Base-by-base conservation (phyloP, 2,113 vertebrate genomes). In the Nematolebias whitei region DNA sequence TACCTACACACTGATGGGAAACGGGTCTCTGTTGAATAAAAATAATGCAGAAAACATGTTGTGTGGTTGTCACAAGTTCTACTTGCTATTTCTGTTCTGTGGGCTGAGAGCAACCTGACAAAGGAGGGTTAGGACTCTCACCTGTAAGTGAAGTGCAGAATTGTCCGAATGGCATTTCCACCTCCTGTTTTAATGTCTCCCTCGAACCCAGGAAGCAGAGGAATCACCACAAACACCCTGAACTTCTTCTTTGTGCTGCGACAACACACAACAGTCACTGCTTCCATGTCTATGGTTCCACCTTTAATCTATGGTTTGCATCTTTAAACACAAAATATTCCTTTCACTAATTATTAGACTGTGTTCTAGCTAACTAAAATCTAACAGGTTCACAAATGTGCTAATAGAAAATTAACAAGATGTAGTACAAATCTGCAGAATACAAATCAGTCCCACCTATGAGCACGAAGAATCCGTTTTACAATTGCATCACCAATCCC, bases 141-240 rank as follows among this genome's bases (percentile, higher is more conserved):
- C 95, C 94, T 93, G 93, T 94, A 97, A 22, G 95, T 97, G 68
- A 93, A 96, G 85, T 97, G 95, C 70, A 96, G 85, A 67, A 97
- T 96, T 40, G 95, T 93, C 64, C 95, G 94, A 70, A 96, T 96
- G 68, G 96, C 91, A 57, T 93, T 94, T 59, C 95, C 95, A 14
- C 94, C 93, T 4, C 95, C 95, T 9, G 89, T 82, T 18, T 83
- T 92, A 70, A 97, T 93, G 85, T 97, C 93, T 5, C 96, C 96
- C 73, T 97, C 93, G 48, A 97, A 97, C 0, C 96, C 96, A 0
- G 95, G 96, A 44, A 96, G 87, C 51, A 97, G 80, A 2, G 96
- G 96, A 60, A 96, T 82, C 61, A 97, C 93, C 64, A 97, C 82
- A 47, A 91, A 97, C 61, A 97, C 95, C 6, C 94, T 87, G 89